Conservation (phyloP, 2,113 vertebrate species). For the Etia nguti region DNA sequence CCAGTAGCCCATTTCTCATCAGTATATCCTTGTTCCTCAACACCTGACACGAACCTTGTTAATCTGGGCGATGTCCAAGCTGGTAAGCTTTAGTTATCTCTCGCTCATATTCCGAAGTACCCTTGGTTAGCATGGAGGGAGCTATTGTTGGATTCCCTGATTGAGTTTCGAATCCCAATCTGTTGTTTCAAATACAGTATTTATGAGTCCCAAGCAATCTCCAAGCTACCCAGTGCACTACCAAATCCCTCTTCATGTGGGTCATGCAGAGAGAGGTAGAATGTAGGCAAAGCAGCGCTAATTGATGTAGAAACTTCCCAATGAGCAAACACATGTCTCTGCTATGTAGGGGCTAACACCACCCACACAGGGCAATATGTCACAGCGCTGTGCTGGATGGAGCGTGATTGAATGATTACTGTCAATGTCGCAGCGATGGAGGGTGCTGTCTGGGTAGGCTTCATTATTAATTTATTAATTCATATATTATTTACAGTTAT, state of each 20-base stretch:
- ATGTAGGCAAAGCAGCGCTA: background rate
- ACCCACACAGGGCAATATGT: background rate
- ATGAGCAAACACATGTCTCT: background rate
- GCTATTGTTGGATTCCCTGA: background rate
- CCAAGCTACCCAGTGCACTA: background rate
- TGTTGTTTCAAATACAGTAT: background rate
- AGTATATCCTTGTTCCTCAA: background rate
- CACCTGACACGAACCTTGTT: background rate
- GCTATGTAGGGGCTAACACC: background rate
- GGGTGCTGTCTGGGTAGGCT: background rate
- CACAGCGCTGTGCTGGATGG: background rate
- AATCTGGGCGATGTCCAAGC: background rate
- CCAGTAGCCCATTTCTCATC: background rate
- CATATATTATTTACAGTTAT: background rate
- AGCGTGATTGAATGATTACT: background rate
- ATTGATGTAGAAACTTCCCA: background rate
- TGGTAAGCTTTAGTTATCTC: background rate
- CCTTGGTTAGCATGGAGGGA: background rate
- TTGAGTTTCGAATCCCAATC: background rate
- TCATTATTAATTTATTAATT: background rate
- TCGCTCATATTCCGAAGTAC: background rate
- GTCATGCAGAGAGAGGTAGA: background rate
- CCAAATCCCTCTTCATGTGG: background rate
- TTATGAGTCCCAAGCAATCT: background rate
- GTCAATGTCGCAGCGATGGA: background rate